A percentile compares a stretch with the other conserved stretches of the same genome.
Evolutionary conservation across 2,797 vertebrate species (phyloP).

Genomic region (Valencia hispanica): DNA sequence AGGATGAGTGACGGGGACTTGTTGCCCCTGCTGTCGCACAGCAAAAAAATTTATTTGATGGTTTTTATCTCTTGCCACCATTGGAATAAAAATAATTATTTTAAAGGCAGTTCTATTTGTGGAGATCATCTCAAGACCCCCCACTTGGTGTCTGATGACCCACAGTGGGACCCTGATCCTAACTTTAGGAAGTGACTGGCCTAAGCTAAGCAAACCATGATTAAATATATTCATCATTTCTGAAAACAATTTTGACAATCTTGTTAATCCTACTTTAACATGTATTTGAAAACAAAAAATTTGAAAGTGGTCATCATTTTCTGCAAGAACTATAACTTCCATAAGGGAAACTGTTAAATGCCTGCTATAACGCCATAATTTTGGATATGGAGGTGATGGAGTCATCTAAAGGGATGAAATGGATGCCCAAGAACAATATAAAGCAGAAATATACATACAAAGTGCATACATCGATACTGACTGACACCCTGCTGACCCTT

Average conservation of each 20-base stretch:
- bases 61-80: neutral
- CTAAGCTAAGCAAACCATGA: neutral
- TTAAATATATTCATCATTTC: neutral
- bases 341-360: neutral
- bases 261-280: neutral
- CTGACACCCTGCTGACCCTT: constrained; percentile 49
- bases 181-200: neutral
- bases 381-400: neutral
- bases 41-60: neutral
- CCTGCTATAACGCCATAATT: neutral
- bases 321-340: neutral
- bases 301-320: neutral
- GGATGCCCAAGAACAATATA: neutral
- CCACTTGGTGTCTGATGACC: neutral
- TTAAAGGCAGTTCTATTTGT: neutral
- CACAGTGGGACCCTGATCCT: neutral
- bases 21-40: neutral
- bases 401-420: neutral
- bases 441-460: neutral
- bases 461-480: constrained; percentile 12
- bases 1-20: neutral
- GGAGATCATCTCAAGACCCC: neutral
- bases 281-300: neutral
- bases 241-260: neutral
- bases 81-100: neutral